Evolutionary conservation across 2,113 vertebrate genomes (phyloP).

Genomic region (Callipepla californica): DNA sequence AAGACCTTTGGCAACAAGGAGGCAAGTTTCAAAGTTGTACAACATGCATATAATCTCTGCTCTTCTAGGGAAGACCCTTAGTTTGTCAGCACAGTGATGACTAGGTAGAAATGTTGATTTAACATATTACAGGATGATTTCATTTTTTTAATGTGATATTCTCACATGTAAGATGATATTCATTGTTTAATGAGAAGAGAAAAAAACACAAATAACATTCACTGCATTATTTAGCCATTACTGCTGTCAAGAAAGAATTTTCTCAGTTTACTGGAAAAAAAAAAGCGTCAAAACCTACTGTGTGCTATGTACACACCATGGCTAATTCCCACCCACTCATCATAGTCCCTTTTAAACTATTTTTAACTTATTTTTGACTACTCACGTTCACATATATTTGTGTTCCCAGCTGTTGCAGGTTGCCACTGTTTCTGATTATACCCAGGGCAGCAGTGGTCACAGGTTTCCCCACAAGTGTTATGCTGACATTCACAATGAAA

Average conservation of each 20-base stretch:
- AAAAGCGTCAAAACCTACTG: not conserved
- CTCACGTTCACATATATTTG: constrained; percentile 89
- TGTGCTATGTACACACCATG: not conserved
- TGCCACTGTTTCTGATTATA: constrained; percentile 90
- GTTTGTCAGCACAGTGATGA: not conserved
- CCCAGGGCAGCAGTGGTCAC: constrained; percentile 89
- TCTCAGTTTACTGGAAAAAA: not conserved
- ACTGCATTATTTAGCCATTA: not conserved
- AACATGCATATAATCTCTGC: not conserved
- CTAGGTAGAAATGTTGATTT: not conserved
- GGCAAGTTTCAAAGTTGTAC: not conserved
- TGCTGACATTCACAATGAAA: constrained; percentile 90
- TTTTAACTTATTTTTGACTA: not conserved
- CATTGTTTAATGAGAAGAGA: not conserved
- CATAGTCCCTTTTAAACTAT: not conserved
- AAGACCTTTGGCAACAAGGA: not conserved
- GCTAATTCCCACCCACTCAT: not conserved
- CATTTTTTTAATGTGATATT: not conserved
- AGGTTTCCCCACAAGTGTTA: constrained; percentile 93
- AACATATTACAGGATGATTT: not conserved
- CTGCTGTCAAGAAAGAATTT: not conserved
- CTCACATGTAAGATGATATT: not conserved
- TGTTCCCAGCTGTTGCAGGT: constrained; percentile 80
- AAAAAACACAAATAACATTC: not conserved
- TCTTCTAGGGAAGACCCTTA: not conserved